These are phyloP conservation scores for Tapirus terrestris DNA, from an alignment of 2,113 vertebrate genomes.

Conservation along the genomic window DNA sequence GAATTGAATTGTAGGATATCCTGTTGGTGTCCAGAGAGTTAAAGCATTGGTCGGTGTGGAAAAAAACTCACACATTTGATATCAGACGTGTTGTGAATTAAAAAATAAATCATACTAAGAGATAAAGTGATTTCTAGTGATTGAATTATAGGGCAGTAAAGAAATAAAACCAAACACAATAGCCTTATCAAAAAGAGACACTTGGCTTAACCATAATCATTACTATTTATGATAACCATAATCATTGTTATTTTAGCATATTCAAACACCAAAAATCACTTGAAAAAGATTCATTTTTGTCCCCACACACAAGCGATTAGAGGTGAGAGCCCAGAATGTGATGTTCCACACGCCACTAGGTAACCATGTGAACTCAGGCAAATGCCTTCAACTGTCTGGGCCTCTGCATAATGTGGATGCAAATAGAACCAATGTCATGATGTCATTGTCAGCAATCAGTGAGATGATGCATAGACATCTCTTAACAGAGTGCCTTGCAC, in stretches of 20 bases:
- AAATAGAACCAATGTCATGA: background rate
- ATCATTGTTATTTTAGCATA: background rate
- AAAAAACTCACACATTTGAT: background rate
- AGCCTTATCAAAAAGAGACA: background rate
- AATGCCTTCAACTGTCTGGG: background rate
- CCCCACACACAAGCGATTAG: background rate
- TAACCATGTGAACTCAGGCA: background rate
- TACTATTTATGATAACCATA: background rate
- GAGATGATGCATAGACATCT: background rate
- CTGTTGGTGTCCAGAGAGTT: background rate
- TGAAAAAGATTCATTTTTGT: background rate
- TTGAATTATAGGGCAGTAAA: background rate
- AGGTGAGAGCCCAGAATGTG: background rate
- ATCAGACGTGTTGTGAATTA: background rate
- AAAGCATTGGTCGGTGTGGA: background rate
- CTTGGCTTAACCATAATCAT: background rate
- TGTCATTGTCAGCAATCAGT: background rate
- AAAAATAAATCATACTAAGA: background rate
- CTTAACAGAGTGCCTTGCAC: background rate
- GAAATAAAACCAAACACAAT: constrained; percentile 14
- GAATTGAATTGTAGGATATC: background rate
- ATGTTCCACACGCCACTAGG: background rate
- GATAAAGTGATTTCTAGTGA: constrained; percentile 3
- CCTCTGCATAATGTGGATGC: background rate
- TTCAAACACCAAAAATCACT: background rate